Conservation (phyloP, 30 jellyfish, hydroid and myxozoan genomes). For the Calvadosia cruxmelitensis region DNA sequence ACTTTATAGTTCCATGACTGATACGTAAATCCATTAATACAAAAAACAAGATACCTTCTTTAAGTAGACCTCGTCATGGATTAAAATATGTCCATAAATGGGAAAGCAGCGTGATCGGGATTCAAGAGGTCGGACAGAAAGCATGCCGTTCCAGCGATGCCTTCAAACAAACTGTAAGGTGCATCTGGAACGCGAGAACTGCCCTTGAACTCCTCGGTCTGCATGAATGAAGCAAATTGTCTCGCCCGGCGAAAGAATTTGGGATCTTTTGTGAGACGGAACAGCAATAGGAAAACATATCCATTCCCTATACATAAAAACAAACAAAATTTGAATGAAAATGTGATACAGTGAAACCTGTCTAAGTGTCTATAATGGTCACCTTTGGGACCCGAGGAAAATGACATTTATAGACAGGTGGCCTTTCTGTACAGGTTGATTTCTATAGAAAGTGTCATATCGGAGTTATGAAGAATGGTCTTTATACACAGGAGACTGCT, state of each 20-base stretch:
- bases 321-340: no score
- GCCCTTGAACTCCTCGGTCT: conserved; percentile 94
- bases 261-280: conserved; percentile 72
- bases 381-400: no score
- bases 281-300: conserved; percentile 73
- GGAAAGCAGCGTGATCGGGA: conserved; percentile 81
- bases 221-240: conserved; percentile 97
- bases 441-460: no score
- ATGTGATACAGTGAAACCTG: no score
- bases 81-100: conserved; percentile 78
- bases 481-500: no score
- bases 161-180: conserved; percentile 95
- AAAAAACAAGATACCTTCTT: no score
- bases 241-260: conserved; percentile 76
- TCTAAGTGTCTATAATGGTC: no score
- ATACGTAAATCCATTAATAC: no score
- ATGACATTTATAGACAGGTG: no score
- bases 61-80: not conserved
- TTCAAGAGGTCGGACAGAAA: conserved; percentile 73
- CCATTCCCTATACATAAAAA: conserved; percentile 73
- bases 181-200: conserved; percentile 99
- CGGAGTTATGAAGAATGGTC: no score
- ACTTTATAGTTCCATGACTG: no score
- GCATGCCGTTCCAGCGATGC: conserved; percentile 99
- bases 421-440: no score